Evolutionary conservation across 2,888 invertebrate species (phyloP).

Genomic region (Meta bourneti): DNA sequence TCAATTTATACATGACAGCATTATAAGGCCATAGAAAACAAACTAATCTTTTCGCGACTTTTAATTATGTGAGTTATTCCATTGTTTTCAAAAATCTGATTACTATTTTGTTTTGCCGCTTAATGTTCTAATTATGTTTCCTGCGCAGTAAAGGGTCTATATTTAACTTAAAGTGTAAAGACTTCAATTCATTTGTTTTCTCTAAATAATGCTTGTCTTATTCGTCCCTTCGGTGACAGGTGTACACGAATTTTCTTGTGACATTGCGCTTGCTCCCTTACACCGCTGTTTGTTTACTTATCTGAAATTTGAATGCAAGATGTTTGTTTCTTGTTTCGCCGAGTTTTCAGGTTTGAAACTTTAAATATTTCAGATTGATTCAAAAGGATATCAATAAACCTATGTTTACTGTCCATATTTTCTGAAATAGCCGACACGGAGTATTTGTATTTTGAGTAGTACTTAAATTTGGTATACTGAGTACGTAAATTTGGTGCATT

Average conservation of each 20-base stretch:
- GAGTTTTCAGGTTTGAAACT: background rate
- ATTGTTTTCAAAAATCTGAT: background rate
- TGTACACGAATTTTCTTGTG: background rate
- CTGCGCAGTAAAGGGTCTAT: slow-evolving; percentile 43
- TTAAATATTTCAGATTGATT: no score
- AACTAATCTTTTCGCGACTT: background rate
- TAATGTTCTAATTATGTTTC: slow-evolving; percentile 49
- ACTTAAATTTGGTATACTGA: no score
- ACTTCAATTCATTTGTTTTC: slow-evolving; percentile 42
- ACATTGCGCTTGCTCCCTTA: background rate
- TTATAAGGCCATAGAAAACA: background rate
- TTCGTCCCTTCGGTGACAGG: background rate
- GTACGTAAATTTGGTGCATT: no score
- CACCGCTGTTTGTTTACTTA: background rate
- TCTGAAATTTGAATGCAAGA: background rate
- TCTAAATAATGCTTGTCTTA: slow-evolving; percentile 12
- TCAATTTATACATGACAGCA: background rate
- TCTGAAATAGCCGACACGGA: no score
- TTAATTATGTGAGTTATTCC: background rate
- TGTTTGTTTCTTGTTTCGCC: background rate
- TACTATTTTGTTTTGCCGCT: background rate
- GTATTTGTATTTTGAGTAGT: no score
- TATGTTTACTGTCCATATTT: no score
- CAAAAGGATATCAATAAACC: no score
- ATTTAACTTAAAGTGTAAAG: slow-evolving; percentile 32